A percentile compares a stretch with the other conserved stretches of the same genome.
Conservation (phyloP, 2,113 vertebrate genomes). For the Zapornia atra region DNA sequence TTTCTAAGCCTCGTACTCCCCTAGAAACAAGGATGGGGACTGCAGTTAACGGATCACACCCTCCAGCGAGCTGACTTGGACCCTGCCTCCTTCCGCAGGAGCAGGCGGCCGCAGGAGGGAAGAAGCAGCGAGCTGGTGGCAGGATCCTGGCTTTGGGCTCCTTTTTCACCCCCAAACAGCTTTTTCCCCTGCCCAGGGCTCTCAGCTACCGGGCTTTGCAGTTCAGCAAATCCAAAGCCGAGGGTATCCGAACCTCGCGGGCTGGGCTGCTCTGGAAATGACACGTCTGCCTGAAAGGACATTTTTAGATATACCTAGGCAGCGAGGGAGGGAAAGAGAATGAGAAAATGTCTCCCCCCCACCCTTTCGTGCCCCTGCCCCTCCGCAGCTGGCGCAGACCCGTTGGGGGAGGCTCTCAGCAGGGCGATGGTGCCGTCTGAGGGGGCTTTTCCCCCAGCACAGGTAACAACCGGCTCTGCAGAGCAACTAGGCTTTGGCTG, state of each 20-base stretch:
- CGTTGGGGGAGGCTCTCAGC: accelerated
- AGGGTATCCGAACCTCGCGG: background rate
- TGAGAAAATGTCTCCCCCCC: background rate
- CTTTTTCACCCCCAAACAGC: background rate
- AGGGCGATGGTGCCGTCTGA: background rate
- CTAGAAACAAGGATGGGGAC: background rate
- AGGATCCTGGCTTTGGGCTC: background rate
- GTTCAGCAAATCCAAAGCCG: background rate
- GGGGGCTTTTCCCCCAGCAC: accelerated
- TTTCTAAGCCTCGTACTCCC: background rate
- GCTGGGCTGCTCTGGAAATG: background rate
- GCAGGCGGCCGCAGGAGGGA: background rate
- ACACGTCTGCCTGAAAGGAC: background rate
- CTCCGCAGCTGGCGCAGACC: background rate
- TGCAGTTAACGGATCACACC: background rate
- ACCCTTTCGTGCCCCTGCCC: background rate
- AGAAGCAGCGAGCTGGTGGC: background rate
- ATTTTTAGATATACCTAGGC: background rate
- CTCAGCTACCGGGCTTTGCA: accelerated
- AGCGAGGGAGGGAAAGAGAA: background rate
- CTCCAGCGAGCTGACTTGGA: background rate
- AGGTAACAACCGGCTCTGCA: background rate
- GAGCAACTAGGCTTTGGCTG: accelerated
- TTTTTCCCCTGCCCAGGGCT: background rate
- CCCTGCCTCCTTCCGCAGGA: background rate